phyloP scores from a whole-genome alignment of 1,140 invertebrate genomes.

The Bursaphelenchus mucronatus region DNA sequence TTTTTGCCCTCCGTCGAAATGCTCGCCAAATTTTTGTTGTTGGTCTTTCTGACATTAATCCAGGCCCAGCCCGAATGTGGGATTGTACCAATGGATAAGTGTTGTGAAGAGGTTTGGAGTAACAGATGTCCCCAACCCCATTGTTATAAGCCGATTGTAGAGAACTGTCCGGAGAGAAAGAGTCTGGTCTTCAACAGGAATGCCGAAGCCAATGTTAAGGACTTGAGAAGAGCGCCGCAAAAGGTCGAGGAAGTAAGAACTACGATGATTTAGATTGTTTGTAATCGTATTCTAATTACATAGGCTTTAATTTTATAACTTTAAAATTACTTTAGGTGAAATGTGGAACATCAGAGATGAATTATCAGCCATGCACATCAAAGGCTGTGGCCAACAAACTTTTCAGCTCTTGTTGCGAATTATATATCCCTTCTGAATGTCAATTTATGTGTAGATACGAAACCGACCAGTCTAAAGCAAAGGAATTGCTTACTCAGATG shows the following conservation, averaged over 20 bases:
- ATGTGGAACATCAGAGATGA: constrained; percentile 30
- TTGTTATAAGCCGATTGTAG: constrained; percentile 30
- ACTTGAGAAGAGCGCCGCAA: constrained; percentile 27
- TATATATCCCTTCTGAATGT: constrained; percentile 29
- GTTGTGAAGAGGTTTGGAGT: constrained; percentile 9
- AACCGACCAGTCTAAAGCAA: constrained; percentile 32
- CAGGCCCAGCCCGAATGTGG: too few species aligned
- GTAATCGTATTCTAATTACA: not conserved
- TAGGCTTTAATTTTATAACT: not conserved
- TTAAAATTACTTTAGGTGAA: constrained; percentile 31
- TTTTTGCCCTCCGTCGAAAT: too few species aligned
- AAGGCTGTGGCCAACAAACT: constrained; percentile 33
- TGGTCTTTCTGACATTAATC: too few species aligned
- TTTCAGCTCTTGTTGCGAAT: constrained; percentile 29
- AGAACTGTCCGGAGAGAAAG: constrained; percentile 25
- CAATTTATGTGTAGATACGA: constrained; percentile 34
- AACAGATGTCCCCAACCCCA: constrained; percentile 25
- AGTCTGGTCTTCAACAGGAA: constrained; percentile 11
- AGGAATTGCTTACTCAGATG: constrained; percentile 28
- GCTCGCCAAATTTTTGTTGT: too few species aligned
- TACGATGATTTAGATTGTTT: too few species aligned
- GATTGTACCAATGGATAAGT: too few species aligned
- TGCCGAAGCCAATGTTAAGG: constrained; percentile 8
- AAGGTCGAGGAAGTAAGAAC: constrained; percentile 17
- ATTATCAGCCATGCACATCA: constrained; percentile 31